Conservation (phyloP, 92 coral and sea anemone genomes). For the Epizoanthus rinbou region DNA sequence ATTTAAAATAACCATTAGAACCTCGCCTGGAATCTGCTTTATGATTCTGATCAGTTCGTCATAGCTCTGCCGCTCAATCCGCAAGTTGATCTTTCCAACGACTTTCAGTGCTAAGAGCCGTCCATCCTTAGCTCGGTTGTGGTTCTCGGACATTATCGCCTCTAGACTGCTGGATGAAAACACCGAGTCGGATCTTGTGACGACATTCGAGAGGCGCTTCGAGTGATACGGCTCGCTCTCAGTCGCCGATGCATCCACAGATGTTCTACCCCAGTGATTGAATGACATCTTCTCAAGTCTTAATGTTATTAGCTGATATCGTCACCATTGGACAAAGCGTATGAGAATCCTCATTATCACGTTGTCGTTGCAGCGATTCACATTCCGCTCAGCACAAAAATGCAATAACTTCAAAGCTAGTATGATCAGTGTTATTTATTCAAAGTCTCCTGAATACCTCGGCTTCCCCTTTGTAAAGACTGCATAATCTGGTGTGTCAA, state of each 20-base stretch:
- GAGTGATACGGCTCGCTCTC: background rate
- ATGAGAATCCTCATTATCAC: slow-evolving; percentile 32
- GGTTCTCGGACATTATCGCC: slow-evolving; percentile 31
- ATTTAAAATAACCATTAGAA: slow-evolving; percentile 73
- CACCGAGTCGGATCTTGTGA: slow-evolving; percentile 15
- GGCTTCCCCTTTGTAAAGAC: background rate
- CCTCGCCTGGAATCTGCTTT: slow-evolving; percentile 90
- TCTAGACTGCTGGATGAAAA: slow-evolving; percentile 22
- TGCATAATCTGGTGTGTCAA: background rate
- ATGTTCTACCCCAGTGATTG: slow-evolving; percentile 3
- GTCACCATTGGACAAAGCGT: slow-evolving; percentile 21
- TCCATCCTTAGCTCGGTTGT: slow-evolving; percentile 59
- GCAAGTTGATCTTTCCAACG: slow-evolving; percentile 79
- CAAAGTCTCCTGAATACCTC: slow-evolving; percentile 19
- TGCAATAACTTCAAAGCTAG: slow-evolving; percentile 7
- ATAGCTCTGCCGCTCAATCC: slow-evolving; percentile 81
- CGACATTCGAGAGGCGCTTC: slow-evolving; percentile 10
- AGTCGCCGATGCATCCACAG: background rate
- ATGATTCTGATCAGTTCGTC: slow-evolving; percentile 76
- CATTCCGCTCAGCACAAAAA: slow-evolving; percentile 15
- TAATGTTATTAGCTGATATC: background rate
- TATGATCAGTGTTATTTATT: slow-evolving; percentile 21
- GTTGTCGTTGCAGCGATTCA: background rate
- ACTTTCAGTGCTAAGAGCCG: slow-evolving; percentile 76
- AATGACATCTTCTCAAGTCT: slow-evolving; percentile 18